Conservation (phyloP, 1,140 invertebrate genomes). For the Drosophila virilis region DNA sequence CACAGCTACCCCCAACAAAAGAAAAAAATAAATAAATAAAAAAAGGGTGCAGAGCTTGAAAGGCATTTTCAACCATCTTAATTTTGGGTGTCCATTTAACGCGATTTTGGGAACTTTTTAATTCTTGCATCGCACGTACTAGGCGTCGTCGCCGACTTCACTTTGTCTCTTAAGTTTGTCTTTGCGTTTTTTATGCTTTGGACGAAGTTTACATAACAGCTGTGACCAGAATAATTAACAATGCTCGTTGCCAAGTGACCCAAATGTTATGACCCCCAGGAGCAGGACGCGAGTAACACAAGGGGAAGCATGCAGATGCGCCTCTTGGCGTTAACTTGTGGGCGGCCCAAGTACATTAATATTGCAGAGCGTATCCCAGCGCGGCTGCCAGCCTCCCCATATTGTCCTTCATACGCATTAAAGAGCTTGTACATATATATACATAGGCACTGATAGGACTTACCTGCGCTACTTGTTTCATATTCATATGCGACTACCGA, state of each 20-base stretch:
- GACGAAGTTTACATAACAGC: conserved; percentile 75
- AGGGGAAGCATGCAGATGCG: conserved; percentile 37
- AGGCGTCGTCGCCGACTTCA: too few species aligned
- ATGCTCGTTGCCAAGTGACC: conserved; percentile 53
- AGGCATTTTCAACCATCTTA: not conserved
- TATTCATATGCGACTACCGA: conserved; percentile 1
- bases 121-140: conserved; percentile 45
- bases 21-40: not conserved
- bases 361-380: conserved; percentile 41
- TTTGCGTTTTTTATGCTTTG: conserved; percentile 54
- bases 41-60: conserved; percentile 7
- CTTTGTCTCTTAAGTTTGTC: conserved; percentile 38
- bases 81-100: conserved; percentile 37
- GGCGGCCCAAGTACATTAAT: conserved; percentile 52
- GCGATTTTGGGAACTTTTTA: conserved; percentile 48
- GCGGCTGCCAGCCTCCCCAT: not conserved
- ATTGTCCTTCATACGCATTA: not conserved
- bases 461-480: conserved; percentile 2
- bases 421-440: conserved; percentile 1
- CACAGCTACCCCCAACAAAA: not conserved
- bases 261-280: conserved; percentile 49
- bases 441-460: not conserved
- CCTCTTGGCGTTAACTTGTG: conserved; percentile 42
- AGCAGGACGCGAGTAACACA: conserved; percentile 15
- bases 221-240: conserved; percentile 79